Conservation (phyloP, 2,888 invertebrate genomes). For the Vanessa cardui region DNA sequence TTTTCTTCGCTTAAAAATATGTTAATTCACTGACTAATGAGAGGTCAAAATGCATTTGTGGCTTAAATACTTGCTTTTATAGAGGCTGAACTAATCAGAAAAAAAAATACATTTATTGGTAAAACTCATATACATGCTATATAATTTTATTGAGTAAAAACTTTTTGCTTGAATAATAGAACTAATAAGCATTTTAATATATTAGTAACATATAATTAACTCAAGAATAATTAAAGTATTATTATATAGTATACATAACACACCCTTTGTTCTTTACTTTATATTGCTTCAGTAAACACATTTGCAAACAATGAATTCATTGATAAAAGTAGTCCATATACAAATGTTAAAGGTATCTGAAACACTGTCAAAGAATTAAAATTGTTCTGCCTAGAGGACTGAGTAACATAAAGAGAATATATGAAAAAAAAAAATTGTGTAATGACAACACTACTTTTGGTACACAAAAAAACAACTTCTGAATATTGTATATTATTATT, state of each 20-base stretch:
- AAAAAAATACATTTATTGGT: too few species aligned
- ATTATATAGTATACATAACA: not conserved
- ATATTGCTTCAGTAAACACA: conserved; percentile 3
- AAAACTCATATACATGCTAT: too few species aligned
- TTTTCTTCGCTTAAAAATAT: not conserved
- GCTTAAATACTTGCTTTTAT: not conserved
- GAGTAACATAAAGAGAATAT: too few species aligned
- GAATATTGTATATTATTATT: too few species aligned
- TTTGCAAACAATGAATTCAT: conserved; percentile 17
- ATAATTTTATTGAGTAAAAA: too few species aligned
- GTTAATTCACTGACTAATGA: too few species aligned
- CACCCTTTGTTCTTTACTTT: conserved; percentile 8
- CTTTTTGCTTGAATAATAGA: too few species aligned
- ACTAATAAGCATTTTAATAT: not conserved
- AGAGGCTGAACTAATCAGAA: too few species aligned
- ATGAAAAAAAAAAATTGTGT: not conserved
- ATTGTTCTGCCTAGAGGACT: too few species aligned
- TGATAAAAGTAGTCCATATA: conserved; percentile 9
- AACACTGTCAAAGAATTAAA: too few species aligned
- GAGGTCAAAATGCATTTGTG: too few species aligned
- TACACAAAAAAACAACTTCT: too few species aligned
- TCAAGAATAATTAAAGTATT: not conserved
- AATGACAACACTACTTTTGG: not conserved
- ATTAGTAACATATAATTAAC: not conserved
- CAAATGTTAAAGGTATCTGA: not conserved